Evolutionary conservation across 2,888 invertebrate species (phyloP), one percentile per base, ranked within the genome.

Genomic region (Hirudinaria manillensis): DNA sequence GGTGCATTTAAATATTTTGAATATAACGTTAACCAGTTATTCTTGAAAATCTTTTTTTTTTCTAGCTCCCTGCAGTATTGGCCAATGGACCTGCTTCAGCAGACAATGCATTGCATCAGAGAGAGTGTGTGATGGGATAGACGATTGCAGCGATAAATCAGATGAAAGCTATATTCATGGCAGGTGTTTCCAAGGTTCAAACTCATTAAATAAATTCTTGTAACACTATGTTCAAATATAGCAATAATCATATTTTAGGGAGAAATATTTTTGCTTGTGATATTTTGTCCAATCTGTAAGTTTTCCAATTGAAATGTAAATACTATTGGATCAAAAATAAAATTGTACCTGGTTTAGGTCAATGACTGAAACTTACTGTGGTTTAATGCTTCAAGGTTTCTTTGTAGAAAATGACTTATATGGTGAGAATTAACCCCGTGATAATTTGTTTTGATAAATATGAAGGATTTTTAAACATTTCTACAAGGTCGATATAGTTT

Each of bases 71-170:
- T 79, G 79, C 61, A 45, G 61, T 0, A 36, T 32, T 1, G 75
- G 70, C 10, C 65, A 78, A 53, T 79, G 79, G 79, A 79, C 78
- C 13, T 79, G 79, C 68, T 79, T 78, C 77, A 79, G 78, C 72
- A 76, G 79, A 16, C 51, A 68, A 32, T 79, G 79, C 66, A 77
- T 79, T 61, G 38, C 38, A 45, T 38, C 27, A 19, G 68, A 45
- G 21, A 34, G 29, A 16, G 38, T 75, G 21, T 79, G 79, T 72
- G 72, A 79, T 51, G 78, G 78, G 4, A 21, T 24, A n/a, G 74
- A 78, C 45, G 74, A 78, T 61, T 79, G 79, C 45, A 76, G 76
- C 2, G 79, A 79, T 38, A 75, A 75, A 3, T 74, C 77, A 6
- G 79, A 79, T 53, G 79, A 79, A 68, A 75, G 72, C 16, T 79